Base-by-base conservation (phyloP, 2,888 invertebrate genomes). In the Tillus elongatus region DNA sequence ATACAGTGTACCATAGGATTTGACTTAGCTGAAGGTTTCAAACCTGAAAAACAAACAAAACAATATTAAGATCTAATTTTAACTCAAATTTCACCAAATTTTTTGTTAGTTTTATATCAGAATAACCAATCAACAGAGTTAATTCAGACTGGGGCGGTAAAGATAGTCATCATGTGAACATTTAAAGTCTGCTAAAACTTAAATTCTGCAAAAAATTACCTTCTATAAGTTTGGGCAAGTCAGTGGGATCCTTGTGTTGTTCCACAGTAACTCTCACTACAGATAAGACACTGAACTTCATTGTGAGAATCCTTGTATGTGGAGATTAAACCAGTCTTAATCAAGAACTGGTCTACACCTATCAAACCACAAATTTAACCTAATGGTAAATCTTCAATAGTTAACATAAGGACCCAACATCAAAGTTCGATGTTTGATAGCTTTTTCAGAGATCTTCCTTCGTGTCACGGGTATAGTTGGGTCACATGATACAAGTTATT, bases 361-460 rank as follows among this genome's bases (percentile, higher is more conserved):
- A 99, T 98, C 60, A 99, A 77, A 75, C 98, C 98, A 66, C 97
- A 98, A 70, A 99, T 99, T 79, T 99, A 99, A 58, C 95, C 60
- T 51, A 84, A 99, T 99, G 98, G 98, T 47, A 98, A 97, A 72
- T 99, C 96, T 69, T 98, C 97, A 58, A 99, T 98, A 47, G 98
- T 99, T 98, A 42, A 90, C 90, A 62, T 96, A 96, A 72, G 98
- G 89, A 49, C 98, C 98, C 98, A 99, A 99, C 98, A 99, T 99
- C 60, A 98, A 78, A 65, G 98, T 95, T 43, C 98, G 97, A 70
- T 96, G 87, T 72, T 99, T 98, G 69, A 99, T 97, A 53, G 91
- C 89, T 73, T 98, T 99, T 70, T 97, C 95, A 96, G 63, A 98
- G 68, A 76, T 99, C 98, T 70, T 96, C 97, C 66, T 96, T 98